These are phyloP conservation scores for Dryocosmus kuriphilus DNA, from an alignment of 2,888 invertebrate genomes.

Conservation along the genomic window DNA sequence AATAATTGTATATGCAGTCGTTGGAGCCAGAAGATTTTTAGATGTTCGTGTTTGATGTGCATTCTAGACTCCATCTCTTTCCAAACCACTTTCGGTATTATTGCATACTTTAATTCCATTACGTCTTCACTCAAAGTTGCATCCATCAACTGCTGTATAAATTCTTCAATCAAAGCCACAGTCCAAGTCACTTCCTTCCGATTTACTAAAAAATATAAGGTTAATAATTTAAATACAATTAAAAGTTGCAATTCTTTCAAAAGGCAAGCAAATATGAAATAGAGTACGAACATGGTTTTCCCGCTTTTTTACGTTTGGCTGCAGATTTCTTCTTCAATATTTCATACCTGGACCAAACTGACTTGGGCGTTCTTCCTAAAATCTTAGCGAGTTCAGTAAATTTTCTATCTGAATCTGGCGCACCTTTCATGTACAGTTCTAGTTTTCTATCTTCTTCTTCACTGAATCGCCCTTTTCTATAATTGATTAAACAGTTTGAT, in stretches of 20 bases:
- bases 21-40: constrained; percentile 65
- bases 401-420: constrained; percentile 42
- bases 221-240: neutral
- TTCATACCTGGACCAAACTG: constrained; percentile 60
- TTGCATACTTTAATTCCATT: constrained; percentile 64
- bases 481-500: constrained; percentile 20
- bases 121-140: constrained; percentile 61
- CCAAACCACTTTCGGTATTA: constrained; percentile 67
- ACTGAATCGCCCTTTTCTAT: constrained; percentile 53
- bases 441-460: constrained; percentile 62
- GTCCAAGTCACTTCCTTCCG: constrained; percentile 39
- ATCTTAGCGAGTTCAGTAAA: constrained; percentile 60
- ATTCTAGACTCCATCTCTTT: constrained; percentile 62
- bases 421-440: constrained; percentile 55
- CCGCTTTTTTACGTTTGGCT: neutral
- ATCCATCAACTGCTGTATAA: constrained; percentile 60
- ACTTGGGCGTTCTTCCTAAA: constrained; percentile 60
- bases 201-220: constrained; percentile 2
- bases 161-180: constrained; percentile 49
- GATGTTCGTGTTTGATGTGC: constrained; percentile 51
- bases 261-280: neutral
- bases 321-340: constrained; percentile 42
- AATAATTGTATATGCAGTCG: constrained; percentile 71
- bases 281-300: constrained; percentile 34
- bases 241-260: neutral